Percentiles rank a stretch among this genome's conserved stretches.
These are phyloP conservation scores for Osmoderma eremita DNA, from an alignment of 2,888 invertebrate genomes.

Conservation along the genomic window DNA sequence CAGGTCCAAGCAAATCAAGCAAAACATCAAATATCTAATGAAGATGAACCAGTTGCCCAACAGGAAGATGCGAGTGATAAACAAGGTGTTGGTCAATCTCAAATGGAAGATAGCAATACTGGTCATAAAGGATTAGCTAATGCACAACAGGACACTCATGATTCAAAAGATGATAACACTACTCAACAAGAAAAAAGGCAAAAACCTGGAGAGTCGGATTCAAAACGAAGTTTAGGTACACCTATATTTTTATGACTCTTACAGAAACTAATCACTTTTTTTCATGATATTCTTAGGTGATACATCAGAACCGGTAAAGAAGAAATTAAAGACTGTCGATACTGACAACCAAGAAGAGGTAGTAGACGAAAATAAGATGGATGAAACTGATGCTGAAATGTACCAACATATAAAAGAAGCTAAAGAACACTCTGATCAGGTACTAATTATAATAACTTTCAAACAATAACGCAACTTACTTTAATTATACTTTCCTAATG, in stretches of 20 bases:
- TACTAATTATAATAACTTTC: constrained; percentile 50
- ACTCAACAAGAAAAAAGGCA: constrained; percentile 68
- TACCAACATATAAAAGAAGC: constrained; percentile 88
- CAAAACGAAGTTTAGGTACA: constrained; percentile 74
- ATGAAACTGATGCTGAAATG: constrained; percentile 63
- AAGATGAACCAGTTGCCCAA: constrained; percentile 65
- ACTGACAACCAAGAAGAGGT: constrained; percentile 60
- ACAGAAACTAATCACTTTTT: constrained; percentile 1
- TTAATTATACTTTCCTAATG: too few relatives aligned
- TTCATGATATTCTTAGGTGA: constrained; percentile 63
- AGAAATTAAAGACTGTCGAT: constrained; percentile 70
- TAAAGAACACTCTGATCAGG: constrained; percentile 77
- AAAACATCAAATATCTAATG: constrained; percentile 55
- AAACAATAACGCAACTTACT: background rate
- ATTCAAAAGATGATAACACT: constrained; percentile 52
- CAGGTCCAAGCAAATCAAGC: constrained; percentile 64
- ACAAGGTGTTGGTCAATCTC: constrained; percentile 78
- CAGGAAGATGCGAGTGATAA: constrained; percentile 70
- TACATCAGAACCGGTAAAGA: constrained; percentile 71
- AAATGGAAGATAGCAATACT: constrained; percentile 75
- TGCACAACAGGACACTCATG: constrained; percentile 59
- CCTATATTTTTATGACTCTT: constrained; percentile 51
- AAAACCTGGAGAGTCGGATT: constrained; percentile 79
- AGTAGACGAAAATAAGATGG: constrained; percentile 60
- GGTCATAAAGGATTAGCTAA: constrained; percentile 72